Evolutionary conservation across 2,797 vertebrate genomes (phyloP).

Genomic region (Mus minutoides): DNA sequence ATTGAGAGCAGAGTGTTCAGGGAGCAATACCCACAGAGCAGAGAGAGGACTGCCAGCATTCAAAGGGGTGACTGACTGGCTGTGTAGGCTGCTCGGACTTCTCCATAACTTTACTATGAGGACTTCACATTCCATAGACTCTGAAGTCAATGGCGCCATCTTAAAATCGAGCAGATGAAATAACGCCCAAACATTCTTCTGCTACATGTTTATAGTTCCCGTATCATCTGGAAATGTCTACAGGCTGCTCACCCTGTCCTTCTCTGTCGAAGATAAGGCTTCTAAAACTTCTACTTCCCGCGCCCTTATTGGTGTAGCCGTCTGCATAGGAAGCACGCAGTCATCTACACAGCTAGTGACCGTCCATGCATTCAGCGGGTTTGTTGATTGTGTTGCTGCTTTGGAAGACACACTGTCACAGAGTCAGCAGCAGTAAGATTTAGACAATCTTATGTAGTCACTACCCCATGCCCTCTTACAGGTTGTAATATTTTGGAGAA

Average conservation of each 20-base stretch:
- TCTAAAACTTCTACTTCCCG: background rate
- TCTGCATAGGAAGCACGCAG: background rate
- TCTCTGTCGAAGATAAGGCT: constrained; percentile 18
- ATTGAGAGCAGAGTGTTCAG: constrained; percentile 73
- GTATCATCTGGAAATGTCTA: background rate
- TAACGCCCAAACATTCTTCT: background rate
- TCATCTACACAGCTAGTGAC: background rate
- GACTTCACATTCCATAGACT: background rate
- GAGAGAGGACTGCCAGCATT: constrained; percentile 37
- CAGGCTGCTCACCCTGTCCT: background rate
- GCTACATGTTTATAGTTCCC: background rate
- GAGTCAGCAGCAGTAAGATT: background rate
- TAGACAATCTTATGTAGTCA: background rate
- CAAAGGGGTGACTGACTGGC: constrained; percentile 71
- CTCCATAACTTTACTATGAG: constrained; percentile 74
- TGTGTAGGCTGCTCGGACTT: constrained; percentile 75
- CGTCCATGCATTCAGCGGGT: background rate
- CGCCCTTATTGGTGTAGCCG: background rate
- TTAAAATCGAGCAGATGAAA: background rate
- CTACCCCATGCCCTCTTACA: background rate
- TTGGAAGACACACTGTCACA: background rate
- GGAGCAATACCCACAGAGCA: constrained; percentile 76
- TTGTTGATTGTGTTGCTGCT: background rate
- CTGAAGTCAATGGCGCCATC: background rate
- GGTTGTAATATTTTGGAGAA: background rate